Conservation (phyloP, 2,797 vertebrate genomes). For the Lepilemur septentrionalis region DNA sequence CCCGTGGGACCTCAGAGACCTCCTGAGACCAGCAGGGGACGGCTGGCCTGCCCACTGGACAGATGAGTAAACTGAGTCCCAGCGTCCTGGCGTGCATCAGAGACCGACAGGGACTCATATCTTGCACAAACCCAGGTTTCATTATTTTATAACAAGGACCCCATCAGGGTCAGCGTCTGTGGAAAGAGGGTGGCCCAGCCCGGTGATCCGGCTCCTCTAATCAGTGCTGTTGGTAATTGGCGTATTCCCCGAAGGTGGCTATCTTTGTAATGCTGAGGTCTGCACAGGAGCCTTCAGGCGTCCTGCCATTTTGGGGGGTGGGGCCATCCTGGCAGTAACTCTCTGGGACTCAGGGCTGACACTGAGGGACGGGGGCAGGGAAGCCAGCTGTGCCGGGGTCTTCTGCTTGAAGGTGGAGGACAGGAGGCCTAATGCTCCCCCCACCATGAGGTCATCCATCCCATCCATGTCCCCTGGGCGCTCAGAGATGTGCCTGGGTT, state of each 20-base stretch:
- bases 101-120: background rate
- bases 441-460: accelerated
- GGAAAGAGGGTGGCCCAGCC: background rate
- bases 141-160: background rate
- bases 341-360: background rate
- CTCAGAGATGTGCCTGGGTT: background rate
- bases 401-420: background rate
- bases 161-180: background rate
- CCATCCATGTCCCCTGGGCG: accelerated
- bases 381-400: background rate
- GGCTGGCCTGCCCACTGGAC: background rate
- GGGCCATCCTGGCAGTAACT: background rate
- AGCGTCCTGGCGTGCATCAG: background rate
- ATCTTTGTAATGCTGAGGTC: background rate
- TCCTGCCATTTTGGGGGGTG: background rate
- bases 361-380: background rate
- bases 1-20: background rate
- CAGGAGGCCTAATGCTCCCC: accelerated
- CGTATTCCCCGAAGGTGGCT: background rate
- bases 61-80: background rate
- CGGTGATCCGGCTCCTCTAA: background rate
- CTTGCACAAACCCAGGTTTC: background rate
- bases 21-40: background rate
- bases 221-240: background rate
- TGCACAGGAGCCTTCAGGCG: background rate